Percentiles rank a stretch among this genome's conserved stretches.
phyloP scores from a whole-genome alignment of 2,888 invertebrate genomes.

The Andrena fulva region DNA sequence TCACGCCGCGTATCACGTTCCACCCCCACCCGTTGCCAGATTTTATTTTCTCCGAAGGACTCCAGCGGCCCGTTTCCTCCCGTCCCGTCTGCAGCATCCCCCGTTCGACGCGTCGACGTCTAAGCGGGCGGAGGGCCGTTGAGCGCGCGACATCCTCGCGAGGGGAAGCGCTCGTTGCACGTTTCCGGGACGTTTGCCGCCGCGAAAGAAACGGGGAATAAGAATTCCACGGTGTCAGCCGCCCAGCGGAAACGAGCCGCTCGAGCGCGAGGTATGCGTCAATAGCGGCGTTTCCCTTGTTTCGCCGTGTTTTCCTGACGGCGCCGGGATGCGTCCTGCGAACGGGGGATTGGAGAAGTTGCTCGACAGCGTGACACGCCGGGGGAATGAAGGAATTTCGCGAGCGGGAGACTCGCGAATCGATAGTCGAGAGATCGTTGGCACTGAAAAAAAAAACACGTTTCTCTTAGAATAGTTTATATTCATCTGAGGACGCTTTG shows the following conservation, averaged over 20 bases:
- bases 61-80: not conserved
- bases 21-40: not conserved
- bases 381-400: not conserved
- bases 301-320: constrained; percentile 15
- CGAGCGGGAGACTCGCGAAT: not conserved
- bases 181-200: constrained; percentile 34
- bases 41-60: constrained; percentile 1
- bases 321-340: not conserved
- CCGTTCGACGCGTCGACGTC: constrained; percentile 13
- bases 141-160: not conserved
- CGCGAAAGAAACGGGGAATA: constrained; percentile 35
- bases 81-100: not conserved
- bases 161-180: not conserved
- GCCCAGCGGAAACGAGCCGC: constrained; percentile 16
- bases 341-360: not conserved
- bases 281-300: constrained; percentile 37
- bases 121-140: constrained; percentile 8
- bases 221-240: constrained; percentile 44
- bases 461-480: too few relatives aligned
- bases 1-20: not conserved
- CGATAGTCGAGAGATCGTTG: not conserved
- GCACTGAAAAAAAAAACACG: not conserved
- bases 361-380: not conserved
- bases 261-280: constrained; percentile 36
- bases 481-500: too few relatives aligned